Evolutionary conservation across 2,888 invertebrate genomes (phyloP).

Genomic region (Spisula solida): DNA sequence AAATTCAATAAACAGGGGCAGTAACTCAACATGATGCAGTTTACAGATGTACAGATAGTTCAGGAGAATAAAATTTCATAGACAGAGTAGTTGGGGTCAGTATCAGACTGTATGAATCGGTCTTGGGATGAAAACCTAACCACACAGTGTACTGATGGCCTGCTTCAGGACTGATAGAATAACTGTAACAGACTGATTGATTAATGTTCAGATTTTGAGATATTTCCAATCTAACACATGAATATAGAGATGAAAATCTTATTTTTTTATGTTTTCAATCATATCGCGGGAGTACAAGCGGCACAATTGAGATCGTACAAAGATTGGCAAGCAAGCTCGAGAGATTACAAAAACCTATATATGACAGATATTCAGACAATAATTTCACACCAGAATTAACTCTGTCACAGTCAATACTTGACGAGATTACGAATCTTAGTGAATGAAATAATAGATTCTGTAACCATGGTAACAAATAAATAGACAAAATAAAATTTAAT

Average conservation of each 20-base stretch:
- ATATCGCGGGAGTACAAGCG: background rate
- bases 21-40: no score
- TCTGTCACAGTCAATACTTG: background rate
- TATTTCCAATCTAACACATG: background rate
- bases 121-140: no score
- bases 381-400: constrained; percentile 6
- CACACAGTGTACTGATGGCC: no score
- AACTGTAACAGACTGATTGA: background rate
- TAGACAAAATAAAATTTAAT: background rate
- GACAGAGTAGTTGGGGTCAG: no score
- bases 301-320: background rate
- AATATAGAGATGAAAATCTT: background rate
- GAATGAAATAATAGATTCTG: background rate
- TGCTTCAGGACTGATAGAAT: background rate
- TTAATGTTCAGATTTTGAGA: background rate
- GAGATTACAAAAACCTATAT: background rate
- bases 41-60: no score
- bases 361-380: constrained; percentile 13
- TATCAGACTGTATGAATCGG: no score
- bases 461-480: background rate
- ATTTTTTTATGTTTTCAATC: background rate
- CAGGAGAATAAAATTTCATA: no score
- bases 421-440: background rate
- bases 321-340: background rate
- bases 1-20: no score